Base-by-base conservation (phyloP, 2,797 vertebrate species). In the Cyprinella venusta region DNA sequence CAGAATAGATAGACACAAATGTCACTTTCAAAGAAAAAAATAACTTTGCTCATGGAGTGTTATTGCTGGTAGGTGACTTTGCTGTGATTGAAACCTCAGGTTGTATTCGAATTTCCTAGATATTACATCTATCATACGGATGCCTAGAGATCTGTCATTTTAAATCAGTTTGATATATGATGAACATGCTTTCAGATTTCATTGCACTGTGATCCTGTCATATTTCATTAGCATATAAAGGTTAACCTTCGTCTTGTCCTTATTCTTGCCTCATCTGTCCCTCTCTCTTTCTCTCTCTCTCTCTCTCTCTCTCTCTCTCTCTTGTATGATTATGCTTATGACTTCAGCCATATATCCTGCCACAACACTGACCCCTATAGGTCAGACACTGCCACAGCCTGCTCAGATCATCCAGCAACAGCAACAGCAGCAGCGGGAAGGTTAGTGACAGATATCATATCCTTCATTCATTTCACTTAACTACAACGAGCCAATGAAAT, bases 321-420 rank as follows among this genome's bases (percentile, higher is more conserved):
- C 42, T 26, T 19, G 21, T 79, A 65, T 72, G 42, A 40, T 68
- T 54, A 18, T 38, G 26, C 6, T 3, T 56, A 42, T n/a, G 42
- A 72, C 36, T 82, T 24, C 91, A 96, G 96, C 95, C 77, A 94
- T 96, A 92, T 96, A 96, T 88, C 96, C 96, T 56, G 89, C 94
- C 67, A 91, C 95, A 65, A 91, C 95, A 92, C 94, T 96, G 92
- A 94, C 95, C 81, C 95, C 95, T 78, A 94, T 96, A 82, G 92
- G 95, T 48, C 95, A 95, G 92, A 94, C 92, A 88, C 92, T 96
- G 85, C 94, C 95, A 52, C 96, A 95, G 91, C 95, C 94, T 1
- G 93, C 95, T 77, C 95, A 95, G n/a, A 90, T 96, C 84, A 94
- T 96, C 85, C 95, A 96, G 90, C 95, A 95, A 88, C 95, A 96